Percentiles rank a stretch among this genome's conserved stretches.
phyloP scores from a whole-genome alignment of 2,888 invertebrate species.

The Scotopteryx bipunctaria region DNA sequence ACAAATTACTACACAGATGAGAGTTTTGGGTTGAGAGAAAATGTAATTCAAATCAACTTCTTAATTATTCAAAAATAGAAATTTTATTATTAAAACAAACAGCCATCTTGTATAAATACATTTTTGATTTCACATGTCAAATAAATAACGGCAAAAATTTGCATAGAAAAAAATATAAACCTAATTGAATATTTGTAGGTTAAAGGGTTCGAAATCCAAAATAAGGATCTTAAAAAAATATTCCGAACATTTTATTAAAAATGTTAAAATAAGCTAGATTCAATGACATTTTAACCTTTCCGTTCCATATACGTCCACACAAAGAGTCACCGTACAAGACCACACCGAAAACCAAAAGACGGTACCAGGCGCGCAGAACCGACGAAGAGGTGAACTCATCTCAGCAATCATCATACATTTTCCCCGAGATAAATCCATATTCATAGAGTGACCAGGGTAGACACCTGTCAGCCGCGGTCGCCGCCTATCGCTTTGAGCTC shows the following conservation, averaged over 20 bases:
- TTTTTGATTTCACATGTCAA: too few species aligned
- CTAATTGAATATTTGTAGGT: neutral
- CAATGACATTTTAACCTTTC: too few species aligned
- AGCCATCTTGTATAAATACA: too few species aligned
- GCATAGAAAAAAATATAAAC: neutral
- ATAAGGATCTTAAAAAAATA: neutral
- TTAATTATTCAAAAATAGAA: too few species aligned
- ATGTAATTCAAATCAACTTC: too few species aligned
- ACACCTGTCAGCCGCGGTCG: slow-evolving; percentile 68
- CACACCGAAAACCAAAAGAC: slow-evolving; percentile 26
- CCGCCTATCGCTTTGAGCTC: slow-evolving; percentile 75
- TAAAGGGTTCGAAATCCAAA: neutral
- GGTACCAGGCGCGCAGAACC: slow-evolving; percentile 35
- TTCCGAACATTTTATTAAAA: too few species aligned
- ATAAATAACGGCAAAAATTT: too few species aligned
- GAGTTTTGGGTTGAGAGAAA: too few species aligned
- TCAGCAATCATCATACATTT: slow-evolving; percentile 31
- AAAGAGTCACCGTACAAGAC: neutral
- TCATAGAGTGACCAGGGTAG: slow-evolving; percentile 59
- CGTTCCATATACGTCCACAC: too few species aligned
- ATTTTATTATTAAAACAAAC: too few species aligned
- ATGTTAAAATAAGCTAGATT: too few species aligned
- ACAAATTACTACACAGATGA: too few species aligned
- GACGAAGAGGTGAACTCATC: slow-evolving; percentile 24
- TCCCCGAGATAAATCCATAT: slow-evolving; percentile 60